Evolutionary conservation across 1,140 invertebrate genomes (phyloP), one percentile per base, ranked within the genome.

Genomic region (Zaprionus camerounensis): DNA sequence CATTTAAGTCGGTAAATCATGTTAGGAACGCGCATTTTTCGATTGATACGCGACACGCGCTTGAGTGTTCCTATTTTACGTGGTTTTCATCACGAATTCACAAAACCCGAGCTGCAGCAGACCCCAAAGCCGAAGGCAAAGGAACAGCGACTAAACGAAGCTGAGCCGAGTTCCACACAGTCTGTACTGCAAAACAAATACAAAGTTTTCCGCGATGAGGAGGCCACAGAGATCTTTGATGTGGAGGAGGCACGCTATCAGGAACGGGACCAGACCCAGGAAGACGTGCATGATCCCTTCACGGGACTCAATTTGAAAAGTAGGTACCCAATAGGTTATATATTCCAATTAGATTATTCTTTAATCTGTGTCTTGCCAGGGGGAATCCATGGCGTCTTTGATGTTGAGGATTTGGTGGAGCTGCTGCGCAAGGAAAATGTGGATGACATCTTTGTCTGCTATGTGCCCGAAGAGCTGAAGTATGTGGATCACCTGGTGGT

Each of bases 401-500:
- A 98, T 82, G 94, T 99, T 38, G 96, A 98, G 92, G 97, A 99
- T 71, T 92, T 99, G 28, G 95, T 98, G 0, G 94, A 96, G 15
- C 88, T 98, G 46, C 92, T 99, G 17, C 94, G 94, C 78, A 94
- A 94, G 81, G 97, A 98, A 88, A 97, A 97, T 86, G 96, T 96
- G 0, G 93, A 94, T 82, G 95, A 99, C 88, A 95, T 99, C 69
- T 97, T 97, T 94, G 97, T 97, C 1, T 96, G 96, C 59, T 91
- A 94, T 69, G 94, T 99, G 12, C 96, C 98, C 2, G 84, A 94
- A 68, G 94, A 97, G 55, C 93, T 96, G 2, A 94, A 95, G 61
- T 99, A 98, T 94, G 96, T 96, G 15, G 95, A 97, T 85, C 96
- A 97, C 76, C 94, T 99, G 76, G 96, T 97, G 26, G 93, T 98